These are phyloP conservation scores for Melieria crassipennis DNA, from an alignment of 2,888 invertebrate species.

Conservation along the genomic window DNA sequence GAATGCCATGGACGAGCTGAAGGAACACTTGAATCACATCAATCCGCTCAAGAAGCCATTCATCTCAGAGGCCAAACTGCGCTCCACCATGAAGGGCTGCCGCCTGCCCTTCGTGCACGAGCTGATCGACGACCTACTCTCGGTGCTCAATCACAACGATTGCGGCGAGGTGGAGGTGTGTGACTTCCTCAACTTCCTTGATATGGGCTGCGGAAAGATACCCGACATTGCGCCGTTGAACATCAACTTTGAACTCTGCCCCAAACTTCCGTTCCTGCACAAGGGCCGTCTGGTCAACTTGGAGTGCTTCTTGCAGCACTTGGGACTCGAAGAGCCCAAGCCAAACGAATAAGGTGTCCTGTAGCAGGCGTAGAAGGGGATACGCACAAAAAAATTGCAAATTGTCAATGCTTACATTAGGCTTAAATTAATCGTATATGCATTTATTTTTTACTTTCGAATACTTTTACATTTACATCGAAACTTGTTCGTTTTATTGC, in stretches of 20 bases:
- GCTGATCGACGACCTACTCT: constrained; percentile 75
- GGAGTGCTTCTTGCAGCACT: constrained; percentile 57
- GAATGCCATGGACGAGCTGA: constrained; percentile 74
- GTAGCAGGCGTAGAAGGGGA: background rate
- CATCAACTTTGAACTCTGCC: constrained; percentile 63
- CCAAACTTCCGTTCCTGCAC: constrained; percentile 61
- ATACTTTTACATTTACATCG: constrained; percentile 19
- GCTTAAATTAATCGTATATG: constrained; percentile 15
- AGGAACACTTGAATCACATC: constrained; percentile 70
- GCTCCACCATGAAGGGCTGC: constrained; percentile 75
- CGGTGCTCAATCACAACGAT: constrained; percentile 71
- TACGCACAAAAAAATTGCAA: background rate
- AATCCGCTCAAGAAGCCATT: constrained; percentile 71
- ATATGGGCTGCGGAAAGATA: constrained; percentile 69
- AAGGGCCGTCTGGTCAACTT: constrained; percentile 62
- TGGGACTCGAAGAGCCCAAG: constrained; percentile 60
- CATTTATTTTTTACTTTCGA: constrained; percentile 7
- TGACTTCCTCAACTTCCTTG: constrained; percentile 77
- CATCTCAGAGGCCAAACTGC: constrained; percentile 70
- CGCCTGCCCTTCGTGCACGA: constrained; percentile 76
- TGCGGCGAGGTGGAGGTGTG: constrained; percentile 74
- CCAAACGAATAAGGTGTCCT: constrained; percentile 27
- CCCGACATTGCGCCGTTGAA: constrained; percentile 61
- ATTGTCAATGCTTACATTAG: constrained; percentile 19
- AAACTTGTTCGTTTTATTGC: background rate